Evolutionary conservation across 2,113 vertebrate genomes (phyloP), one percentile per base, ranked within the genome.

Genomic region (Lepus europaeus): DNA sequence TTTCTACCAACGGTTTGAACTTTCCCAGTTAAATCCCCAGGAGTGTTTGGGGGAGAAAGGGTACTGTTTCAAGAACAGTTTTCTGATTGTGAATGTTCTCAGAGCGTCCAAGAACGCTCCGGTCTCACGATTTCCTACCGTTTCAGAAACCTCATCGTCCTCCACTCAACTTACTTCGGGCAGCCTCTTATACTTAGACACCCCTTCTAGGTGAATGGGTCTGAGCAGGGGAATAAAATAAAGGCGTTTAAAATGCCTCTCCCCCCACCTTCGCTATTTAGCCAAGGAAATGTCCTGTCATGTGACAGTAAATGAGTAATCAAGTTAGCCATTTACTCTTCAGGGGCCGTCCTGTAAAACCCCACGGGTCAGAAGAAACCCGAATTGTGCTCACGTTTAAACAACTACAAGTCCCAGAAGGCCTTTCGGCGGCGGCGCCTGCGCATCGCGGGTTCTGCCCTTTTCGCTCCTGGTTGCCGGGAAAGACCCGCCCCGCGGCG

Each of bases 361-460:
- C 45, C 45, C 45, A 45, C 59, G 1, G 8, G 2, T 14, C 23
- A 11, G 64, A 79, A 27, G 0, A 29, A 11, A 31, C 56, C 13
- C 3, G 2, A 78, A 2, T 0, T 0, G 0, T 0, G 0, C 7
- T 17, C 23, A 0, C 2, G n/a, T 2, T 39, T 45, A 0, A 19
- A 76, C n/a, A 93, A 98, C 98, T 96, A 98, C 97, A 88, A 49
- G 1, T 96, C 97, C 97, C 97, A 97, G 83, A 29, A 36, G 1
- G 0, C 11, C 4, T 0, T 88, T 39, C 88, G 1, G 0, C 0
- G 0, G 4, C 0, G 0, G 68, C 82, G 96, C 91, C 33, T 91
- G 96, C 96, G 97, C 87, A 78, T 1, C 79, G 3, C 31, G 73
- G 20, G 51, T 61, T 19, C 5, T 4, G 23, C 80, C 27, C 36